Evolutionary conservation across 2,113 vertebrate species (phyloP).

Genomic region (Microtus montanus): DNA sequence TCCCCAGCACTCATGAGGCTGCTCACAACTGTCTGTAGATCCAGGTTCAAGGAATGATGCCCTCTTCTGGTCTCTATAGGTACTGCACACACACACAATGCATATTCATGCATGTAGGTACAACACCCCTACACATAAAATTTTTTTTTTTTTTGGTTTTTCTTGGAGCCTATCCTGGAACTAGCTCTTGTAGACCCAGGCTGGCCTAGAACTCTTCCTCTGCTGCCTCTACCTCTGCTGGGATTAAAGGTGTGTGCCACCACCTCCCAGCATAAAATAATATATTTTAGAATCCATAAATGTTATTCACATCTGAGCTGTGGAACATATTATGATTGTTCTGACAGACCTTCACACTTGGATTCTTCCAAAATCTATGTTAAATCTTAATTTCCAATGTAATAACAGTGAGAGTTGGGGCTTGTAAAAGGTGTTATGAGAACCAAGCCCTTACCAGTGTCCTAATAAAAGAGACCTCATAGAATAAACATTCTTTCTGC

Average conservation of each 20-base stretch:
- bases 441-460: not conserved
- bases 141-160: too few relatives aligned
- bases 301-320: not conserved
- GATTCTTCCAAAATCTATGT: not conserved
- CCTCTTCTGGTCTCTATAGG: not conserved
- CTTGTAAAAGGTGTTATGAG: not conserved
- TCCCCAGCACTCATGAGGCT: not conserved
- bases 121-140: not conserved
- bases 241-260: too few relatives aligned
- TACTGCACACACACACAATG: not conserved
- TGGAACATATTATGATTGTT: not conserved
- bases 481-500: not conserved
- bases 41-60: not conserved
- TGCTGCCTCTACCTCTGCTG: too few relatives aligned
- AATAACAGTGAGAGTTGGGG: not conserved
- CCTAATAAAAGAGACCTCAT: not conserved
- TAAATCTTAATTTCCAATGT: not conserved
- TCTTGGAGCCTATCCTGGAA: too few relatives aligned
- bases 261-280: not conserved
- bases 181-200: too few relatives aligned
- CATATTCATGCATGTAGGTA: not conserved
- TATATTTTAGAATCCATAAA: not conserved
- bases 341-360: not conserved
- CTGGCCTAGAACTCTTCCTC: too few relatives aligned
- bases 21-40: not conserved